A percentile compares a stretch with the other conserved stretches of the same genome.
Conservation (phyloP, 2,888 invertebrate species). For the Cerastis rubricosa region DNA sequence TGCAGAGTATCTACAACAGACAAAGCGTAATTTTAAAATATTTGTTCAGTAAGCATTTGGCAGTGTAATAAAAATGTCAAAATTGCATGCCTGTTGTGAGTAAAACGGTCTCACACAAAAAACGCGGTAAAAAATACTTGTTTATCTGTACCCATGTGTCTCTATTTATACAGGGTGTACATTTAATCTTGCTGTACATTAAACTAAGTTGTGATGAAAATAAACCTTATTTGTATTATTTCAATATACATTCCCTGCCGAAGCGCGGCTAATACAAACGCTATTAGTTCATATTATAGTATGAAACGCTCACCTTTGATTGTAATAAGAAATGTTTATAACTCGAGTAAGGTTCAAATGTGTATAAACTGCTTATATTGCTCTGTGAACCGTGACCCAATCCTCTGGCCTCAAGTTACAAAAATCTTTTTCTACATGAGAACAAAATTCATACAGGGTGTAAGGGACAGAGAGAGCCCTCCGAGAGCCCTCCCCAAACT, state of each 20-base stretch:
- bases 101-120: neutral
- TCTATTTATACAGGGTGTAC: neutral
- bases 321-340: neutral
- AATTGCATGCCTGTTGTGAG: conserved; percentile 3
- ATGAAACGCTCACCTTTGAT: too few species aligned
- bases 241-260: neutral
- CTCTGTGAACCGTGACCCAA: neutral
- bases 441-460: neutral
- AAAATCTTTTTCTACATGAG: neutral
- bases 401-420: neutral
- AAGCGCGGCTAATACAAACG: neutral
- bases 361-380: neutral
- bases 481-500: too few species aligned
- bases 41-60: conserved; percentile 24
- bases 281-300: neutral
- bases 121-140: neutral
- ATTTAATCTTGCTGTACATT: neutral
- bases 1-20: neutral
- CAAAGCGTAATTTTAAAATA: neutral
- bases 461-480: too few species aligned
- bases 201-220: neutral
- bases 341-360: neutral
- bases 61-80: conserved; percentile 3
- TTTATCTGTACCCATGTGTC: neutral
- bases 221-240: neutral